Percentiles rank a stretch among this genome's conserved stretches.
Conservation (phyloP, 2,797 vertebrate genomes). For the Sebastes cheni region DNA sequence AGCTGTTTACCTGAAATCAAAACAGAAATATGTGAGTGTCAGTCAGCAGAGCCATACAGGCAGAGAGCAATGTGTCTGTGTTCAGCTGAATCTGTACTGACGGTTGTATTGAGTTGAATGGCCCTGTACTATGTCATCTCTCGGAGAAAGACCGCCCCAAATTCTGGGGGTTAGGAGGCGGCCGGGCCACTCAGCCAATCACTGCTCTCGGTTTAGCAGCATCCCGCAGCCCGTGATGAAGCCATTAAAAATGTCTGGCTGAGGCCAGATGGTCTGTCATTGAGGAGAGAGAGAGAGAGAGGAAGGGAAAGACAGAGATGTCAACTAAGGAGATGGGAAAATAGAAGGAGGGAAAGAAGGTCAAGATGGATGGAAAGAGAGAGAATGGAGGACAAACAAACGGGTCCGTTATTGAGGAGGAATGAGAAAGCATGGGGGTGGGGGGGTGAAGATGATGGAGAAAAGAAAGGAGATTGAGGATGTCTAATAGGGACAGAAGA, state of each 20-base stretch:
- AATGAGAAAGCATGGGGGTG: neutral
- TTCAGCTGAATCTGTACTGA: neutral
- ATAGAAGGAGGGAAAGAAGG: conserved; percentile 1
- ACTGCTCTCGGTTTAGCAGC: conserved; percentile 53
- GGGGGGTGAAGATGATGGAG: neutral
- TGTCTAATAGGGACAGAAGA: neutral
- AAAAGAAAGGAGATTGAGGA: neutral
- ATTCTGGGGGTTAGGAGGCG: conserved; percentile 21
- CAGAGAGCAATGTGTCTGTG: neutral
- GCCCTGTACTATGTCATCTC: neutral
- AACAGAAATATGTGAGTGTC: neutral
- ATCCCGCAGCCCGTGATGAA: conserved; percentile 70
- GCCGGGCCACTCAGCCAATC: conserved; percentile 49
- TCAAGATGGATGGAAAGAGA: neutral
- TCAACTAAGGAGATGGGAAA: neutral
- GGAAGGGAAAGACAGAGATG: neutral
- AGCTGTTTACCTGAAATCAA: neutral
- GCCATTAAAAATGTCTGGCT: conserved; percentile 78
- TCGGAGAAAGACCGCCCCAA: neutral
- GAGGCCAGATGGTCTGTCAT: conserved; percentile 79
- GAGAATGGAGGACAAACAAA: neutral
- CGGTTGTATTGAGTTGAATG: neutral
- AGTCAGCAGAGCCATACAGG: neutral
- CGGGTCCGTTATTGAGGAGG: neutral
- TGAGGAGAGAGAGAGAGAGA: conserved; percentile 38